Evolutionary conservation across 2,113 vertebrate genomes (phyloP).

Genomic region (Columbina picui): DNA sequence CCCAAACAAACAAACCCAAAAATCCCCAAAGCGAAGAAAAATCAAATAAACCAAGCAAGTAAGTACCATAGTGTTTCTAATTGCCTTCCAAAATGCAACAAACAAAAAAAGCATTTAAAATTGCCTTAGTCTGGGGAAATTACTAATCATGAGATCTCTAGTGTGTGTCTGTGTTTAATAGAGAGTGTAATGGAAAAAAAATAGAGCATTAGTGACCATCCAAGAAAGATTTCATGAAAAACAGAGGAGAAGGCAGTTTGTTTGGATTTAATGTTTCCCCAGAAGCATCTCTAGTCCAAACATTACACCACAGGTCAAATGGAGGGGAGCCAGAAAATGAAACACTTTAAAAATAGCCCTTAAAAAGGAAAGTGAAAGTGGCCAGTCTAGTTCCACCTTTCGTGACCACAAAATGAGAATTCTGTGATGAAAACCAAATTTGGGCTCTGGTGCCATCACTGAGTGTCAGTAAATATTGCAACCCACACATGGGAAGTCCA

Average conservation of each 20-base stretch:
- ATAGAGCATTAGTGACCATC: conserved; percentile 15
- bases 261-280: conserved; percentile 56
- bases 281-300: conserved; percentile 64
- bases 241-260: conserved; percentile 46
- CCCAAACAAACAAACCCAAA: neutral
- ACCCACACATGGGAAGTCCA: neutral
- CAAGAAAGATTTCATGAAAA: conserved; percentile 59
- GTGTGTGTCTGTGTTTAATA: neutral
- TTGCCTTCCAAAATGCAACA: neutral
- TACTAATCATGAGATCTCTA: conserved; percentile 6
- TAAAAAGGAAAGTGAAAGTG: conserved; percentile 66
- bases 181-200: conserved; percentile 30
- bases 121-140: neutral
- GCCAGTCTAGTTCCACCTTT: neutral
- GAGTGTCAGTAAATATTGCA: neutral
- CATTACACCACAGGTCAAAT: conserved; percentile 59
- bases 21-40: neutral
- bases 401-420: neutral
- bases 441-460: neutral
- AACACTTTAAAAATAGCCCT: conserved; percentile 47
- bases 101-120: neutral
- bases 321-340: conserved; percentile 45
- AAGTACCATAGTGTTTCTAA: neutral
- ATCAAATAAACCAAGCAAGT: neutral
- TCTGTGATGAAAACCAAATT: neutral